These are phyloP conservation scores for Acleris literana DNA, from an alignment of 2,888 invertebrate genomes.

Conservation along the genomic window DNA sequence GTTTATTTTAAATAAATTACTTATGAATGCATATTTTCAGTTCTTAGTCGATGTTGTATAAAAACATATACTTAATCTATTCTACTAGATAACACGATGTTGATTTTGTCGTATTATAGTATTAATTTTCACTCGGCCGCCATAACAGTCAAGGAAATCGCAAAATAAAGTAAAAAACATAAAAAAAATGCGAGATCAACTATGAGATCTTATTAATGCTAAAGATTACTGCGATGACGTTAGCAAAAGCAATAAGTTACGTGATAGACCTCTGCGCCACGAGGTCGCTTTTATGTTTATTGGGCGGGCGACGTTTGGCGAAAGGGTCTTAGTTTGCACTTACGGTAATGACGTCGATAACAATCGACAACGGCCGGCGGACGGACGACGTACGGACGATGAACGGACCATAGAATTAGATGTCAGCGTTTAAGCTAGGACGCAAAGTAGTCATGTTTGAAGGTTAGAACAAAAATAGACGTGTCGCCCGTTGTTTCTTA, in stretches of 20 bases:
- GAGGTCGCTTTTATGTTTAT: constrained; percentile 26
- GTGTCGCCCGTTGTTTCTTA: too few relatives aligned
- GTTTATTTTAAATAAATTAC: too few relatives aligned
- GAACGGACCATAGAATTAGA: constrained; percentile 3
- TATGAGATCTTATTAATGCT: background rate
- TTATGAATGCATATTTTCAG: too few relatives aligned
- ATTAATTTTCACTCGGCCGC: too few relatives aligned
- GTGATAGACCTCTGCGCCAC: constrained; percentile 12
- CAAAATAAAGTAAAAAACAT: too few relatives aligned
- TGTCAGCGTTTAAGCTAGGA: constrained; percentile 17
- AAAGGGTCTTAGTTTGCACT: constrained; percentile 31
- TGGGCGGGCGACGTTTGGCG: constrained; percentile 12
- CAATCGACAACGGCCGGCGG: constrained; percentile 17
- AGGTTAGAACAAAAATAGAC: background rate
- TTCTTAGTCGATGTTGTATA: too few relatives aligned
- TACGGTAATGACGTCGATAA: constrained; percentile 30
- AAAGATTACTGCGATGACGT: background rate
- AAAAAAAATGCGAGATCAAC: too few relatives aligned
- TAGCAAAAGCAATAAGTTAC: background rate
- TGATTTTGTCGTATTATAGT: too few relatives aligned
- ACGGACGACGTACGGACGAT: background rate
- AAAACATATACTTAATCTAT: too few relatives aligned
- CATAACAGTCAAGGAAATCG: too few relatives aligned
- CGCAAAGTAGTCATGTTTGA: background rate
- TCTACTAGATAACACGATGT: too few relatives aligned